A percentile compares a stretch with the other conserved stretches of the same genome.
Evolutionary conservation across 1,140 invertebrate species (phyloP).

Genomic region (Dysdera silvatica): DNA sequence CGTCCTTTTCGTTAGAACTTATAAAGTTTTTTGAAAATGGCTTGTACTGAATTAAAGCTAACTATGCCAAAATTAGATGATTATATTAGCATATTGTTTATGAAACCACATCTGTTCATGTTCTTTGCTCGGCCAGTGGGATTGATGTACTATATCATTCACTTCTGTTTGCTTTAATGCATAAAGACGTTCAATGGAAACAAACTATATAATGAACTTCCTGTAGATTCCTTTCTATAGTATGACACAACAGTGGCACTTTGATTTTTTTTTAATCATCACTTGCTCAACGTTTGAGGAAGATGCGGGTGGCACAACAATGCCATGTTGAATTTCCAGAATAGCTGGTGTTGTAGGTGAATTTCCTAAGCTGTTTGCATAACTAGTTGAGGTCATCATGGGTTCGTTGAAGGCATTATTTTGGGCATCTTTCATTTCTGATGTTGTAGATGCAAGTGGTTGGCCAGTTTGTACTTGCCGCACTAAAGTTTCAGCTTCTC

Average conservation of each 20-base stretch:
- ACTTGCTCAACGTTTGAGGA: slow-evolving; percentile 55
- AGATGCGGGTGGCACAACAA: slow-evolving; percentile 58
- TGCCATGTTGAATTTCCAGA: slow-evolving; percentile 65
- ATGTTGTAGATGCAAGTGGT: slow-evolving; percentile 54
- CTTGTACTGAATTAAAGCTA: too few relatives aligned
- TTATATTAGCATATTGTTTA: too few relatives aligned
- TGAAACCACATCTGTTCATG: too few relatives aligned
- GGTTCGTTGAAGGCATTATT: not conserved
- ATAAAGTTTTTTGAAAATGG: too few relatives aligned
- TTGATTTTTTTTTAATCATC: slow-evolving; percentile 8
- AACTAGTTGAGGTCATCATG: not conserved
- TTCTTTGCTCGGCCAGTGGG: too few relatives aligned
- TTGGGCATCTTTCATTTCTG: too few relatives aligned
- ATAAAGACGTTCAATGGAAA: too few relatives aligned
- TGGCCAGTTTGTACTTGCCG: slow-evolving; percentile 83
- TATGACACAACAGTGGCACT: slow-evolving; percentile 1
- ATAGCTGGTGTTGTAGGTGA: slow-evolving; percentile 36
- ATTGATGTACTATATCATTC: too few relatives aligned
- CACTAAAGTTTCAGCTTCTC: slow-evolving; percentile 91
- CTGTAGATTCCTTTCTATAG: slow-evolving; percentile 1
- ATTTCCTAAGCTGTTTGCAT: not conserved
- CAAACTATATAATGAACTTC: too few relatives aligned
- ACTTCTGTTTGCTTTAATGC: too few relatives aligned
- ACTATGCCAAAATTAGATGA: too few relatives aligned
- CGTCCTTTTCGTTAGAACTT: too few relatives aligned